Conservation (phyloP, 2,888 invertebrate species). For the Trachelus iudaicus region DNA sequence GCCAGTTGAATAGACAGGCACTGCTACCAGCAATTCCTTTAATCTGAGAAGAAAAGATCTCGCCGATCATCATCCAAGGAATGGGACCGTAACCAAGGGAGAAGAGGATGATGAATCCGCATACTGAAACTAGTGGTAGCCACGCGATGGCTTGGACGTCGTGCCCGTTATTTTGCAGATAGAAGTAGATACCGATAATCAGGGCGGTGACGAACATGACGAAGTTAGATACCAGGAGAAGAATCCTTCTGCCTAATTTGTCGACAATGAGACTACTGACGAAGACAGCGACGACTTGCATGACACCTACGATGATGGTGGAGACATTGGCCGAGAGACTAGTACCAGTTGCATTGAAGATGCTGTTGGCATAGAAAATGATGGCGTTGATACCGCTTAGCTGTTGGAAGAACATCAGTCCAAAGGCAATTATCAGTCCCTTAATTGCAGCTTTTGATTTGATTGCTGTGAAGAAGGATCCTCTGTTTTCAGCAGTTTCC, state of each 20-base stretch:
- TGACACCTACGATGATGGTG: constrained; percentile 84
- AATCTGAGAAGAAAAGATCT: constrained; percentile 83
- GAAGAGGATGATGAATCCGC: constrained; percentile 83
- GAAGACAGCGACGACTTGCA: constrained; percentile 83
- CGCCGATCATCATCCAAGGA: constrained; percentile 88
- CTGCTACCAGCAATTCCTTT: constrained; percentile 82
- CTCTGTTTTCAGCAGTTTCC: constrained; percentile 68
- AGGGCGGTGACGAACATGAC: constrained; percentile 78
- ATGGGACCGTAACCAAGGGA: constrained; percentile 89
- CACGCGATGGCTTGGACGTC: constrained; percentile 73
- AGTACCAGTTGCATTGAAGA: constrained; percentile 77
- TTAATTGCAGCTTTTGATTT: constrained; percentile 73
- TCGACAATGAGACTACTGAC: constrained; percentile 83
- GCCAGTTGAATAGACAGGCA: constrained; percentile 85
- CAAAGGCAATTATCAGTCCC: constrained; percentile 78
- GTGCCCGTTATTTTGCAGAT: constrained; percentile 45
- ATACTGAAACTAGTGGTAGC: constrained; percentile 80
- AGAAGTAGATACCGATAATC: constrained; percentile 80
- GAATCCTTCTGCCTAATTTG: constrained; percentile 79
- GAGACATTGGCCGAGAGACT: constrained; percentile 70
- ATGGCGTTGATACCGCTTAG: constrained; percentile 86
- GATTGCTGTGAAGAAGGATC: constrained; percentile 71
- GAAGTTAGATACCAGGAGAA: constrained; percentile 78
- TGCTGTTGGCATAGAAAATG: constrained; percentile 81
- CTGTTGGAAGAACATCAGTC: constrained; percentile 92